Percentiles rank a stretch among this genome's conserved stretches.
Conservation (phyloP, 2,888 invertebrate species). For the Criorhina ranunculi region DNA sequence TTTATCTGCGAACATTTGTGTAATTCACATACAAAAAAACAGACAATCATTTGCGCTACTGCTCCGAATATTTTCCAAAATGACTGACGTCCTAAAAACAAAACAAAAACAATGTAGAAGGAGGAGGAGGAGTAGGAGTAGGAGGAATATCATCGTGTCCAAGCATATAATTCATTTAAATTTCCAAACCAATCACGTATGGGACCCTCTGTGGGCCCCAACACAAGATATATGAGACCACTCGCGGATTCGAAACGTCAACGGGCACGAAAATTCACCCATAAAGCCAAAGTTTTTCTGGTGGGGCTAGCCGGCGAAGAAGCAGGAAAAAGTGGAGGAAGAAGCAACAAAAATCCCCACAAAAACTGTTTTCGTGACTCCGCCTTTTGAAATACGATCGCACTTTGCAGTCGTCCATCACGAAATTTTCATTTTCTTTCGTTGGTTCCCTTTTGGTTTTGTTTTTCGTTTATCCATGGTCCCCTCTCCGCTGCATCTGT, state of each 20-base stretch:
- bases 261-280: constrained; percentile 46
- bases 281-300: constrained; percentile 4
- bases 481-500: constrained; percentile 37
- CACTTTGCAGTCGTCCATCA: constrained; percentile 75
- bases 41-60: constrained; percentile 42
- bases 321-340: neutral
- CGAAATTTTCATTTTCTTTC: constrained; percentile 75
- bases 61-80: constrained; percentile 54
- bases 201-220: constrained; percentile 47
- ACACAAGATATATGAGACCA: constrained; percentile 59
- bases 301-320: constrained; percentile 12
- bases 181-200: constrained; percentile 71
- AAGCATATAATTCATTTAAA: constrained; percentile 73
- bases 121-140: constrained; percentile 62
- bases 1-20: constrained; percentile 48
- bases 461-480: constrained; percentile 21
- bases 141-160: constrained; percentile 62
- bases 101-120: constrained; percentile 17
- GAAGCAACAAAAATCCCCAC: constrained; percentile 42
- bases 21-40: constrained; percentile 39
- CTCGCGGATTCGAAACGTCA: constrained; percentile 51
- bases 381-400: constrained; percentile 76
- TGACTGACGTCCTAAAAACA: constrained; percentile 56
- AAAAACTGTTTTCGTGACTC: constrained; percentile 55
- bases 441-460: constrained; percentile 35